Percentiles rank a stretch among this genome's conserved stretches.
Conservation (phyloP, 2,113 vertebrate genomes). For the Cyprinodon variegatus region DNA sequence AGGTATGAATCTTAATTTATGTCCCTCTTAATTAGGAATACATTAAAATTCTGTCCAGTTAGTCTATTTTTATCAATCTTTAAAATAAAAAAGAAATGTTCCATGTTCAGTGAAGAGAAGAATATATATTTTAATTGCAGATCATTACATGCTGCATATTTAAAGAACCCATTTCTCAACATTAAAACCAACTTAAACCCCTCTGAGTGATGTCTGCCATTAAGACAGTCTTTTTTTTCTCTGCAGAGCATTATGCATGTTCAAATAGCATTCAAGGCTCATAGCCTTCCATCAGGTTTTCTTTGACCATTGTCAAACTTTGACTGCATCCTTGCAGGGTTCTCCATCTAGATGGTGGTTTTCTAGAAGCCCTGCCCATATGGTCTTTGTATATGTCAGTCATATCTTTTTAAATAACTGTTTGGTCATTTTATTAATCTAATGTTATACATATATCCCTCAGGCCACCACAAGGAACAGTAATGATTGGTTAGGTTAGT, state of each 20-base stretch:
- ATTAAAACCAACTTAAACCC: conserved; percentile 68
- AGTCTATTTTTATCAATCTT: conserved; percentile 19
- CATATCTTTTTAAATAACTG: conserved; percentile 36
- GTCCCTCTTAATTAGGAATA: conserved; percentile 8
- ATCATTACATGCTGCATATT: conserved; percentile 69
- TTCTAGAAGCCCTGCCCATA: conserved; percentile 50
- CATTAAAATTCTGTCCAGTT: not conserved
- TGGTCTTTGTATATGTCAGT: conserved; percentile 62
- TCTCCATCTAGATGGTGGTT: conserved; percentile 73
- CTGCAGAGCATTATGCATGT: conserved; percentile 62
- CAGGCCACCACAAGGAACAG: conserved; percentile 56
- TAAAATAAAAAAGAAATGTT: conserved; percentile 34
- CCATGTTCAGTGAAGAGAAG: conserved; percentile 46
- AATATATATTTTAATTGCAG: conserved; percentile 63
- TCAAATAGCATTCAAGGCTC: conserved; percentile 69
- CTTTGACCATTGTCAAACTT: conserved; percentile 73
- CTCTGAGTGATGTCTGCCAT: conserved; percentile 60
- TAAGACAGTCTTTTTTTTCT: conserved; percentile 59
- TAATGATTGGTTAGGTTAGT: conserved; percentile 35
- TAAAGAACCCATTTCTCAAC: conserved; percentile 70
- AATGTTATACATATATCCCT: conserved; percentile 61
- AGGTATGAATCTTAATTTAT: conserved; percentile 12
- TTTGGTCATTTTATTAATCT: conserved; percentile 28
- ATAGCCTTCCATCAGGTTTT: conserved; percentile 68
- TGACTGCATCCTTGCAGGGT: conserved; percentile 64